Percentiles rank a stretch among this genome's conserved stretches.
Conservation (phyloP, 2,113 vertebrate species). For the Nothobranchius kuhntae region DNA sequence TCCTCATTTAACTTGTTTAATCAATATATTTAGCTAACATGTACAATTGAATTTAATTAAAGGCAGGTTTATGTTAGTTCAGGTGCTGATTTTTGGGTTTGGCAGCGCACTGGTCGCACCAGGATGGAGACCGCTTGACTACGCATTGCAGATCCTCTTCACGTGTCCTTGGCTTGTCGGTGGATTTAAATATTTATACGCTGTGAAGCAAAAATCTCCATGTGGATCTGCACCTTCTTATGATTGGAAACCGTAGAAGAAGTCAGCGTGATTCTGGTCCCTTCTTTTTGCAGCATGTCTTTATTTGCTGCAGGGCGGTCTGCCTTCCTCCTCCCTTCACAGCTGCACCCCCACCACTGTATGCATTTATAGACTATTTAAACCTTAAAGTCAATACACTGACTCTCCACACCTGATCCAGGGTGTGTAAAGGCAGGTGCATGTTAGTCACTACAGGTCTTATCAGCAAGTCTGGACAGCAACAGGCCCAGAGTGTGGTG, state of each 20-base stretch:
- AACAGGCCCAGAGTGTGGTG: background rate
- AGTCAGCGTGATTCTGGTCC: slow-evolving; percentile 44
- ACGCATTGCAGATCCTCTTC: slow-evolving; percentile 89
- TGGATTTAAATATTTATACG: slow-evolving; percentile 58
- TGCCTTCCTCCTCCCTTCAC: slow-evolving; percentile 18
- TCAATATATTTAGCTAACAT: too few species aligned
- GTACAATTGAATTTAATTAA: background rate
- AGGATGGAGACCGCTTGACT: slow-evolving; percentile 52
- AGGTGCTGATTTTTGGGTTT: slow-evolving; percentile 27
- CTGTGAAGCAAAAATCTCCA: slow-evolving; percentile 20
- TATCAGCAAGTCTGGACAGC: slow-evolving; percentile 32
- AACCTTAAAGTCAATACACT: background rate
- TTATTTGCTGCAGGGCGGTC: slow-evolving; percentile 68
- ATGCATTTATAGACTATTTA: slow-evolving; percentile 35
- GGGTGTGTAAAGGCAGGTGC: slow-evolving; percentile 55
- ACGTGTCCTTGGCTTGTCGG: slow-evolving; percentile 48
- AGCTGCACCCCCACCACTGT: slow-evolving; percentile 2
- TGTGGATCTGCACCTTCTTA: slow-evolving; percentile 8
- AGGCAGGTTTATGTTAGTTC: background rate
- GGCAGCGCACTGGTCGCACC: slow-evolving; percentile 31
- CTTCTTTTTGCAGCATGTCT: slow-evolving; percentile 22
- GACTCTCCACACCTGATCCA: slow-evolving; percentile 22
- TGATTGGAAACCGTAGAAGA: slow-evolving; percentile 1
- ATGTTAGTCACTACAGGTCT: slow-evolving; percentile 39
- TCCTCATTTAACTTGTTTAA: too few species aligned